phyloP scores from a whole-genome alignment of 2,888 invertebrate species.

The Magallana nippona region DNA sequence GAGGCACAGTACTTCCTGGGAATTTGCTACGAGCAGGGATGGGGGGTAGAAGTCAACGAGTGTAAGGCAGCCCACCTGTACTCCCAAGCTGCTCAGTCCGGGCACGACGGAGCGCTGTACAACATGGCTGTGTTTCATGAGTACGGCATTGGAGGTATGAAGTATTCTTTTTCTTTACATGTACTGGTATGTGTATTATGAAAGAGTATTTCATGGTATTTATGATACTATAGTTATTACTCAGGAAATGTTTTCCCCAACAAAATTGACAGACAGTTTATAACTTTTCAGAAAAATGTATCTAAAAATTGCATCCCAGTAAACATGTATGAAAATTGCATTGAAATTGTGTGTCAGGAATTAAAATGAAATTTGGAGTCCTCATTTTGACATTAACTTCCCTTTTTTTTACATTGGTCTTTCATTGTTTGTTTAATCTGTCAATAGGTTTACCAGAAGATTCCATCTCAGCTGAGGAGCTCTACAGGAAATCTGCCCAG shows the following conservation, averaged over 20 bases:
- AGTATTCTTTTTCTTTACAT: not conserved
- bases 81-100: conserved; percentile 64
- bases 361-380: no score
- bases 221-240: no score
- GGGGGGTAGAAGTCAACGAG: conserved; percentile 69
- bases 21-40: conserved; percentile 75
- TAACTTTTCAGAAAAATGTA: no score
- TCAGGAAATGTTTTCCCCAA: no score
- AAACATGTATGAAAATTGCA: no score
- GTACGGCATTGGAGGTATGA: conserved; percentile 69
- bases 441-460: conserved; percentile 66
- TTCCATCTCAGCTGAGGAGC: conserved; percentile 55
- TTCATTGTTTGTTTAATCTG: not conserved
- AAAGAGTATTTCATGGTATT: no score
- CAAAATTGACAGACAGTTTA: no score
- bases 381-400: no score
- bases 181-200: not conserved
- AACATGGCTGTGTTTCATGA: conserved; percentile 70
- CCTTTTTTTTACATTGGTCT: not conserved
- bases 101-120: conserved; percentile 70
- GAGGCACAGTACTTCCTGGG: conserved; percentile 75
- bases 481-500: conserved; percentile 66
- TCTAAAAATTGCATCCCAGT: no score
- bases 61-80: conserved; percentile 70
- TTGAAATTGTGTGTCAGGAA: no score